A percentile compares a stretch with the other conserved stretches of the same genome.
Evolutionary conservation across 2,888 invertebrate genomes (phyloP).

Genomic region (Hydrotaea cyrtoneurina): DNA sequence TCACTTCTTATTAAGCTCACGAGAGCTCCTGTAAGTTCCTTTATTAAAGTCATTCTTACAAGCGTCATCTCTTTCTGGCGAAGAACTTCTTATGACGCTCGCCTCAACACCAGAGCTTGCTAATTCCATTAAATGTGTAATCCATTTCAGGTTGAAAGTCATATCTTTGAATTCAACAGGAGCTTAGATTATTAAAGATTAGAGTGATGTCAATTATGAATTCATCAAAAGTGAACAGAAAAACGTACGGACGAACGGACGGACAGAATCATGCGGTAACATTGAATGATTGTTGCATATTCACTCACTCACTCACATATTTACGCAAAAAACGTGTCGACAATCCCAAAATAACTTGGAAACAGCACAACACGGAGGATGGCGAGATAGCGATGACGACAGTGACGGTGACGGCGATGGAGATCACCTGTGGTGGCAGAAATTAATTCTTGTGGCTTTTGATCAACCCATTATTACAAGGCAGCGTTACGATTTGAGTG

Average conservation of each 20-base stretch:
- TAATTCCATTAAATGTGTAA: too few species aligned
- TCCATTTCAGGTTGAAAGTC: too few species aligned
- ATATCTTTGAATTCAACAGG: too few species aligned
- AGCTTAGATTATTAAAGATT: too few species aligned
- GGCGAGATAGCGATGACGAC: neutral
- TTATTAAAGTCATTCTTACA: too few species aligned
- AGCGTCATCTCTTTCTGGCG: too few species aligned
- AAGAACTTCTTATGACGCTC: too few species aligned
- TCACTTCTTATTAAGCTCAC: too few species aligned
- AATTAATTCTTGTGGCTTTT: slow-evolving; percentile 55
- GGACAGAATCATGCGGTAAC: slow-evolving; percentile 9
- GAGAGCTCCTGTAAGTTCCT: too few species aligned
- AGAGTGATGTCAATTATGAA: too few species aligned
- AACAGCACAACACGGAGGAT: neutral
- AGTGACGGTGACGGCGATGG: neutral
- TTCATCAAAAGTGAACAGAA: slow-evolving; percentile 28
- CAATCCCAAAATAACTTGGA: slow-evolving; percentile 45
- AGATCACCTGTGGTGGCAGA: slow-evolving; percentile 59
- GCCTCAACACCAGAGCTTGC: too few species aligned
- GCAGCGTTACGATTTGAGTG: slow-evolving; percentile 29
- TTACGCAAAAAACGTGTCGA: slow-evolving; percentile 45
- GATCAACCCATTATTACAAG: slow-evolving; percentile 17
- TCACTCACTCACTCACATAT: neutral
- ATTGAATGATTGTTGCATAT: slow-evolving; percentile 33
- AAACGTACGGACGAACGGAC: neutral